Evolutionary conservation across 1,140 invertebrate genomes (phyloP).

Genomic region (Subanguina moxae): DNA sequence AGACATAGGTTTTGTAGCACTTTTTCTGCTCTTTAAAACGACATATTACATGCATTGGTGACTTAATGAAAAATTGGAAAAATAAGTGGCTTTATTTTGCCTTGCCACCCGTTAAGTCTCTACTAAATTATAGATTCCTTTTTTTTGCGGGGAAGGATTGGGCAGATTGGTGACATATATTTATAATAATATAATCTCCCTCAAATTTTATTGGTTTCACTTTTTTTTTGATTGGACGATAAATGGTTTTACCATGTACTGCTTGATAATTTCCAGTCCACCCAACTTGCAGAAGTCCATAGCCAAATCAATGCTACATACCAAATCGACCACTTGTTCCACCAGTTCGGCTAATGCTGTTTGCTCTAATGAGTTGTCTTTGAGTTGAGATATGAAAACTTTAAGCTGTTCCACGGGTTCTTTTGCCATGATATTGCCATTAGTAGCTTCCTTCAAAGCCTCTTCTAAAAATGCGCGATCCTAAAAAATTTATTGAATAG

Average conservation of each 20-base stretch:
- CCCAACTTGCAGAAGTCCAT: slow-evolving; percentile 25
- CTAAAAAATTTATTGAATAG: not conserved
- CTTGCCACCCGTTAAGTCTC: too few species aligned
- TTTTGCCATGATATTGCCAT: slow-evolving; percentile 2
- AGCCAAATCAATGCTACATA: slow-evolving; percentile 28
- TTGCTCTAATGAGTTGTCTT: not conserved
- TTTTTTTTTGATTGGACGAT: too few species aligned
- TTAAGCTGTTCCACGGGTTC: not conserved
- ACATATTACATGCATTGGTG: too few species aligned
- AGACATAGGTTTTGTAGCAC: too few species aligned
- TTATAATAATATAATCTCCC: too few species aligned
- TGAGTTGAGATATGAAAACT: slow-evolving; percentile 6
- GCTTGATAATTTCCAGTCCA: slow-evolving; percentile 18
- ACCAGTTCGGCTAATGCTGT: slow-evolving; percentile 16
- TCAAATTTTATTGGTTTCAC: too few species aligned
- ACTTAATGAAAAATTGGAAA: too few species aligned
- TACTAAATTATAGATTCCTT: too few species aligned
- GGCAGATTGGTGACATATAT: too few species aligned
- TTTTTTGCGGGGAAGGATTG: too few species aligned
- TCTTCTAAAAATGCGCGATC: slow-evolving; percentile 29
- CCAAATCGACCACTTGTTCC: slow-evolving; percentile 26
- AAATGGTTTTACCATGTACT: slow-evolving; percentile 4
- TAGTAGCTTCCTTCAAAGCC: slow-evolving; percentile 16
- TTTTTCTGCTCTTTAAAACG: too few species aligned
- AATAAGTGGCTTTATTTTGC: too few species aligned